A percentile compares a stretch with the other conserved stretches of the same genome.
Evolutionary conservation across 2,888 invertebrate species (phyloP).

Genomic region (Prostheceraeus crozeri): DNA sequence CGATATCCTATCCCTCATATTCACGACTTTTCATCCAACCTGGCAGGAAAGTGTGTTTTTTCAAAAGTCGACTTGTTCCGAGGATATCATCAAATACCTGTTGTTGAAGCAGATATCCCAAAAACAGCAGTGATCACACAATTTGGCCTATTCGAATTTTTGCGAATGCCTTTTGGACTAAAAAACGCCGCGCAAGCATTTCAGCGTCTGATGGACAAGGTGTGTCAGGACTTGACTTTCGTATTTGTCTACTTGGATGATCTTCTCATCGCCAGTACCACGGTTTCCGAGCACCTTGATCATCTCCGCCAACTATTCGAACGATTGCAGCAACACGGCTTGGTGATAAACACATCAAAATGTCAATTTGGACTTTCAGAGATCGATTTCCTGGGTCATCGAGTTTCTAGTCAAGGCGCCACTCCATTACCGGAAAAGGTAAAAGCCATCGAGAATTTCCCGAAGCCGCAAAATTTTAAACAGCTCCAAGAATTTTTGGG

Average conservation of each 20-base stretch:
- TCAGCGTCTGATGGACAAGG: constrained; percentile 22
- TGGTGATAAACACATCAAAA: neutral
- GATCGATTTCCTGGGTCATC: constrained; percentile 8
- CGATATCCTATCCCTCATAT: too few relatives aligned
- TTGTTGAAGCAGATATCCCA: constrained; percentile 10
- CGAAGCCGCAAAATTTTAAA: neutral
- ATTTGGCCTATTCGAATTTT: constrained; percentile 35
- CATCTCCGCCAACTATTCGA: neutral
- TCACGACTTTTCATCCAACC: too few relatives aligned
- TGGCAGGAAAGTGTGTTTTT: too few relatives aligned
- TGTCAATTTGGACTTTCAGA: constrained; percentile 5
- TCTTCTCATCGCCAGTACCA: constrained; percentile 13
- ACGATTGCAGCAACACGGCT: neutral
- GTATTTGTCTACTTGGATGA: neutral
- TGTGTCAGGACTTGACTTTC: neutral
- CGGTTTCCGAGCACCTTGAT: neutral
- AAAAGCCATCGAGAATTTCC: neutral
- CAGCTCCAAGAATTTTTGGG: constrained; percentile 11
- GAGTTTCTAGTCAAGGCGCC: constrained; percentile 8
- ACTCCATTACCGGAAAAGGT: neutral
- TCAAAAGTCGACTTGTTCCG: constrained; percentile 30
- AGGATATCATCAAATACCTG: constrained; percentile 32
- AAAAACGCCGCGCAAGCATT: constrained; percentile 28
- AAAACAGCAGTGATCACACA: constrained; percentile 34
- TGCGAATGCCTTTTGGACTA: constrained; percentile 29